These are phyloP conservation scores for Coranthus polyacanthus DNA, from an alignment of 2,797 vertebrate species.

Conservation along the genomic window DNA sequence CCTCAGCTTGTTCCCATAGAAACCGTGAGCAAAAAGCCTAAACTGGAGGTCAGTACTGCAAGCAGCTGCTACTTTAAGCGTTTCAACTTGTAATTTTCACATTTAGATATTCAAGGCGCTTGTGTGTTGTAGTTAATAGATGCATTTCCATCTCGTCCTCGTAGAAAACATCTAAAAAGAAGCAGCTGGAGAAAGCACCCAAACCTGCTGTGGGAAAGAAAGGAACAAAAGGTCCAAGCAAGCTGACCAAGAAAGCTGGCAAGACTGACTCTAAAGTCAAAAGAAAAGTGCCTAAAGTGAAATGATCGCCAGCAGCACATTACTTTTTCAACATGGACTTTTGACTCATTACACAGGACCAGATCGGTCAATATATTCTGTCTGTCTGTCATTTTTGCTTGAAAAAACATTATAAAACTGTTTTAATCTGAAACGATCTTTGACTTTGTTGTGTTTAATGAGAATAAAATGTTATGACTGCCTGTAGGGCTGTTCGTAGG, in stretches of 20 bases:
- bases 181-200: conserved; percentile 59
- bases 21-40: conserved; percentile 77
- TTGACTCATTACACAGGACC: conserved; percentile 17
- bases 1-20: conserved; percentile 82
- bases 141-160: background rate
- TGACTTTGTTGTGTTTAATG: background rate
- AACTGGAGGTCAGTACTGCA: conserved; percentile 74
- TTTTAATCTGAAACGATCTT: background rate
- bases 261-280: conserved; percentile 63
- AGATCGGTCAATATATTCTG: conserved; percentile 1
- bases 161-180: conserved; percentile 63
- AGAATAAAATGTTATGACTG: background rate
- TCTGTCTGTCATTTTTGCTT: conserved; percentile 4
- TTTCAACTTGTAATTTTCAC: background rate
- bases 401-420: conserved; percentile 39
- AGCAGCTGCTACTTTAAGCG: background rate
- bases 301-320: conserved; percentile 45
- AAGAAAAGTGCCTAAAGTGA: conserved; percentile 69
- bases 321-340: conserved; percentile 34
- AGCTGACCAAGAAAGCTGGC: conserved; percentile 52
- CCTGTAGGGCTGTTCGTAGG: too few relatives aligned
- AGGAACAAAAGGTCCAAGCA: conserved; percentile 46
- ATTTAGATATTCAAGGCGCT: background rate
- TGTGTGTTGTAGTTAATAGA: background rate
- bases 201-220: conserved; percentile 55